Percentiles rank a stretch among this genome's conserved stretches.
phyloP scores from a whole-genome alignment of 2,797 vertebrate species.

The Pseudochirops corinnae region DNA sequence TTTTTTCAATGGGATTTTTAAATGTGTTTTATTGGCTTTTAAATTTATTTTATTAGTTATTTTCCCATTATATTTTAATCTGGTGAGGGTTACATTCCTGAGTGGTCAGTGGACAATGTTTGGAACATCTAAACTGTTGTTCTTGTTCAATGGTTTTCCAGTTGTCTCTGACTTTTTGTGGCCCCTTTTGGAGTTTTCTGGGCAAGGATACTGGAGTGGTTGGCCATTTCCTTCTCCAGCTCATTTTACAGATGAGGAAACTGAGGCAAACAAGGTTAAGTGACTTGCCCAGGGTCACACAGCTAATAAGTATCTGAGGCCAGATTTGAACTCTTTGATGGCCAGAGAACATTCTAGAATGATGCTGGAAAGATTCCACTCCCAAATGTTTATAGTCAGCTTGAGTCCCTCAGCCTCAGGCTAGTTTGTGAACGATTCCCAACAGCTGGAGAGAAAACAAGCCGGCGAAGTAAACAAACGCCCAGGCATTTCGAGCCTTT shows the following conservation, averaged over 20 bases:
- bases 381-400: not conserved
- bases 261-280: not conserved
- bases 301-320: not conserved
- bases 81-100: not conserved
- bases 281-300: not conserved
- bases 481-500: not conserved
- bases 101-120: not conserved
- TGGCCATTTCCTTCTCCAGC: not conserved
- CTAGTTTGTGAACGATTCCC: slow-evolving; percentile 53
- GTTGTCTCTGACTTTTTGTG: not conserved
- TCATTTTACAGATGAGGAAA: not conserved
- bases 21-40: not conserved
- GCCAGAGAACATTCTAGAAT: slow-evolving; percentile 50
- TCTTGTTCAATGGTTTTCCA: not conserved
- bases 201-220: not conserved
- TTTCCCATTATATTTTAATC: not conserved
- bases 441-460: slow-evolving; percentile 45
- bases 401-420: not conserved
- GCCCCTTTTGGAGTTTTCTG: not conserved
- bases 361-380: not conserved
- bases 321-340: not conserved
- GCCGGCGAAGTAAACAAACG: slow-evolving; percentile 40
- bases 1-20: not conserved
- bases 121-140: not conserved
- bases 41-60: not conserved